Percentiles rank a stretch among this genome's conserved stretches.
phyloP scores from a whole-genome alignment of 2,113 vertebrate species.

The Platanista minor region DNA sequence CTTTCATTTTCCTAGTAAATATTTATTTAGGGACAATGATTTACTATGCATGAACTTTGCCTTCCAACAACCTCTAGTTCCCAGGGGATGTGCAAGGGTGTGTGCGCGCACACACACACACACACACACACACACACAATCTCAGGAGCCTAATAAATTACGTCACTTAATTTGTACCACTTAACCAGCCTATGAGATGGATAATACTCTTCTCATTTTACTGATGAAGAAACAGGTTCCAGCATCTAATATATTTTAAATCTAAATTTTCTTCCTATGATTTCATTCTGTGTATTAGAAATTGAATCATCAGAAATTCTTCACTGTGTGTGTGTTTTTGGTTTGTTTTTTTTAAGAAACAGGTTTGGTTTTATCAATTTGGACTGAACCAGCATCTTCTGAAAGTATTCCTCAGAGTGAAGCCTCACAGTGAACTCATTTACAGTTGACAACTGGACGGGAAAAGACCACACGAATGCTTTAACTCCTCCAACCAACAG shows the following conservation, averaged over 20 bases:
- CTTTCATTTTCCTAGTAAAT: background rate
- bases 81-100: background rate
- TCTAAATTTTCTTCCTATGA: background rate
- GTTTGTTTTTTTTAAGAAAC: background rate
- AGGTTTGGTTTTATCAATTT: background rate
- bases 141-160: background rate
- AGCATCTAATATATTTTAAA: background rate
- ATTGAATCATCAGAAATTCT: background rate
- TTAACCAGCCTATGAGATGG: background rate
- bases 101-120: accelerated
- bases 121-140: background rate
- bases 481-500: background rate
- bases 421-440: background rate
- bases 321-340: background rate
- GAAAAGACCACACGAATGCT: background rate
- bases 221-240: background rate
- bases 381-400: background rate
- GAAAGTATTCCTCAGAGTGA: background rate
- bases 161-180: background rate
- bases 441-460: background rate
- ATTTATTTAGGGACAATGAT: background rate
- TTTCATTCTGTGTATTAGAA: background rate
- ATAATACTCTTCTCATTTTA: background rate
- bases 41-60: background rate
- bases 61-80: background rate